A percentile compares a stretch with the other conserved stretches of the same genome.
phyloP scores from a whole-genome alignment of 1,140 invertebrate species.

The Eriocheir sinensis region DNA sequence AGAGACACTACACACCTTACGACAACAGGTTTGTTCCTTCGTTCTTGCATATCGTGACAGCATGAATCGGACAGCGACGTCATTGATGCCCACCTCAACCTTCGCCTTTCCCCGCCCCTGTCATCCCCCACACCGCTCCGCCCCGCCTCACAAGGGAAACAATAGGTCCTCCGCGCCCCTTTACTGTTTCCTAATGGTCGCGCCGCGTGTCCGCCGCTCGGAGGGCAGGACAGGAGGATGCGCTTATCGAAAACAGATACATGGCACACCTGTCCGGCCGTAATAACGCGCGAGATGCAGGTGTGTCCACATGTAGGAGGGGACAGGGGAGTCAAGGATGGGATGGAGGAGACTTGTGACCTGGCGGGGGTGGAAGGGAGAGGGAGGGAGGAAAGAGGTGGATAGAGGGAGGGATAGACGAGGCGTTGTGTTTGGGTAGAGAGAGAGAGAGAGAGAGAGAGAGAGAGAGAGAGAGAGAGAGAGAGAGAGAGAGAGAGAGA shows the following conservation, averaged over 20 bases:
- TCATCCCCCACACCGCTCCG: not conserved
- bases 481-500: too few species aligned
- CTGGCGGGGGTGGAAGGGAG: not conserved
- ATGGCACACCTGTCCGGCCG: not conserved
- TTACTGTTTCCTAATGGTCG: not conserved
- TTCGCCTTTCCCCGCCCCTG: not conserved
- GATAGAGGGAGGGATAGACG: not conserved
- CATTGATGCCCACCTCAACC: not conserved
- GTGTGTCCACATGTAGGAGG: not conserved
- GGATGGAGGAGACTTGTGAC: too few species aligned
- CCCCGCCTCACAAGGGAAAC: not conserved
- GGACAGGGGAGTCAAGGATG: not conserved
- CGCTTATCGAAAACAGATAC: constrained; percentile 23
- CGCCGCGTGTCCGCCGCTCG: not conserved
- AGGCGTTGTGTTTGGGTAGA: not conserved
- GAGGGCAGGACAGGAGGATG: not conserved
- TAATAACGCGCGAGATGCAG: constrained; percentile 11
- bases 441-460: too few species aligned
- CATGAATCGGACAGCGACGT: too few species aligned
- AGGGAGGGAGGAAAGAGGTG: not conserved
- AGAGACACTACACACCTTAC: too few species aligned
- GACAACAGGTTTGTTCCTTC: too few species aligned
- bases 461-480: too few species aligned
- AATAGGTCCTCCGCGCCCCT: not conserved
- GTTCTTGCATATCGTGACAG: too few species aligned